These are phyloP conservation scores for Peromyscus polionotus DNA, from an alignment of 2,113 vertebrate species.

Conservation along the genomic window DNA sequence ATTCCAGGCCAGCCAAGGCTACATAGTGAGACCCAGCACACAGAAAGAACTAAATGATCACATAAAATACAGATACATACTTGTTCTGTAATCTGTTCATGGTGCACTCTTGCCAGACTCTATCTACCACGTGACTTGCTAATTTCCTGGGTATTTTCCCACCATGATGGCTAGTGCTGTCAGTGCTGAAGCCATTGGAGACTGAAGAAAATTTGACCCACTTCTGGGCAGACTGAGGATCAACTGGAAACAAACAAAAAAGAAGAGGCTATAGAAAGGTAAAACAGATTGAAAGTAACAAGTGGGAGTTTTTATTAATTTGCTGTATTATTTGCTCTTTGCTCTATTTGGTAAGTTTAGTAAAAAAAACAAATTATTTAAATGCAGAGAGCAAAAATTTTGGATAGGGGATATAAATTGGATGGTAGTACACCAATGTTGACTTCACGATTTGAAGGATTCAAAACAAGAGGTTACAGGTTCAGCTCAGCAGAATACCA, in stretches of 20 bases:
- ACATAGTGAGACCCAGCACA: too few species aligned
- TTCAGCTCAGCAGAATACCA: neutral
- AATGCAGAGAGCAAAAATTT: conserved; percentile 54
- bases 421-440: neutral
- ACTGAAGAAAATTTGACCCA: conserved; percentile 96
- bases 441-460: conserved; percentile 1
- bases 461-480: neutral
- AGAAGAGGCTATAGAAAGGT: conserved; percentile 39
- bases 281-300: conserved; percentile 61
- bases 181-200: conserved; percentile 93
- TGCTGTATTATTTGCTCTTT: neutral
- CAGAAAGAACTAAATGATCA: neutral
- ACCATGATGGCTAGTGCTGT: conserved; percentile 96
- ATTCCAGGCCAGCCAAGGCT: neutral
- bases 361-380: conserved; percentile 35
- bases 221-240: conserved; percentile 96
- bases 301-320: conserved; percentile 20
- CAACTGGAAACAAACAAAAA: conserved; percentile 89
- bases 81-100: conserved; percentile 98
- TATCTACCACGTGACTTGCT: conserved; percentile 96
- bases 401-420: conserved; percentile 15
- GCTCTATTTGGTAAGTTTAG: neutral
- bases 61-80: conserved; percentile 86
- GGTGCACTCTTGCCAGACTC: conserved; percentile 99
- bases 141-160: conserved; percentile 96